Evolutionary conservation across 2,113 vertebrate species (phyloP), one percentile per base, ranked within the genome.

Genomic region (Perognathus longimembris): DNA sequence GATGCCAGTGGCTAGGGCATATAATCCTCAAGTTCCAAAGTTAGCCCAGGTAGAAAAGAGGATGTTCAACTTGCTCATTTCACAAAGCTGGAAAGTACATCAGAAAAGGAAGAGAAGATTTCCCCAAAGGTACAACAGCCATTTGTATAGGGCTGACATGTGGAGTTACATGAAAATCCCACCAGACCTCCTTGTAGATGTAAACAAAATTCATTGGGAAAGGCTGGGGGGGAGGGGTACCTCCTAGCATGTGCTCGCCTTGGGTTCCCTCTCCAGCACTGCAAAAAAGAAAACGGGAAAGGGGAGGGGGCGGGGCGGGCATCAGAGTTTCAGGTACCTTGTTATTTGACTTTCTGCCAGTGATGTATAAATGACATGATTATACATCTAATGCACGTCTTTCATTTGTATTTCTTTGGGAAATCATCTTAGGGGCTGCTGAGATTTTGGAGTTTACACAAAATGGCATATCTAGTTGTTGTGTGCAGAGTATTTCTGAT

Each of bases 101-200:
- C 54, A 81, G 69, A 89, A 50, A 87, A 93, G 26, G 6, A 87
- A 40, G n/a, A 40, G 91, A 73, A 87, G 42, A 94, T n/a, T 81
- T 94, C 82, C 70, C 40, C 36, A 82, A 78, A 93, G 78, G 7
- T 12, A 10, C 24, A 66, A 69, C n/a, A 89, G 22, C 24, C 82
- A 7, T 87, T 71, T 81, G 42, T 90, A 88, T 66, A 82, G 14
- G 64, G 1, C 12, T 69, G 28, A 7, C 18, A 24, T 59, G 8
- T 95, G 1, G 36, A 42, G 34, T 38, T 94, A n/a, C 40, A 50
- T 70, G 57, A 79, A 42, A 80, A 75, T 74, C 85, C 32, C 30
- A 85, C 50, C 54, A 66, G 42, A 89, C 86, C 28, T 57, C 32
- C 93, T 69, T 40, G 78, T 30, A 75, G 24, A 74, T 85, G 32